Percentiles rank a stretch among this genome's conserved stretches.
Evolutionary conservation across 2,888 invertebrate species (phyloP).

Genomic region (Cynaeus angustus): DNA sequence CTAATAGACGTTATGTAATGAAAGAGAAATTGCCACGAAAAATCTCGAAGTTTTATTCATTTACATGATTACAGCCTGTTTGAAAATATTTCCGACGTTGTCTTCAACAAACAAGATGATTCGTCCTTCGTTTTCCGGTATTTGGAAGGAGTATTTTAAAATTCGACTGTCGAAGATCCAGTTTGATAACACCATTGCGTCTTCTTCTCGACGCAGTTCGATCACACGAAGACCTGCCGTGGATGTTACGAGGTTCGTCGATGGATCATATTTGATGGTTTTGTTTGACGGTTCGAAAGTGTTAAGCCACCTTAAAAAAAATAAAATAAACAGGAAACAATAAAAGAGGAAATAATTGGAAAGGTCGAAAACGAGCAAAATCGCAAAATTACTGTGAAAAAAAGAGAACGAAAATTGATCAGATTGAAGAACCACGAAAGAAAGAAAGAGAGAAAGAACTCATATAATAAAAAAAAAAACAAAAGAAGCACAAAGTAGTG

Average conservation of each 20-base stretch:
- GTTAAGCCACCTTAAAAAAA: conserved; percentile 72
- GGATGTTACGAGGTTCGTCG: conserved; percentile 74
- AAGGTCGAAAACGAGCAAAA: too few relatives aligned
- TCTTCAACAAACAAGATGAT: conserved; percentile 80
- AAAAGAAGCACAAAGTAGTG: too few relatives aligned
- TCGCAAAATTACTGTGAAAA: too few relatives aligned
- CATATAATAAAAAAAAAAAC: too few relatives aligned
- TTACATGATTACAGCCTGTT: conserved; percentile 61
- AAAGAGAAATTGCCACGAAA: conserved; percentile 19
- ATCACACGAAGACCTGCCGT: conserved; percentile 79
- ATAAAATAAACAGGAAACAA: too few relatives aligned
- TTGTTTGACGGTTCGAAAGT: conserved; percentile 57
- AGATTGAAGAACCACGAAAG: too few relatives aligned
- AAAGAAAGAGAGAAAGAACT: too few relatives aligned
- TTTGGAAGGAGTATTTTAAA: conserved; percentile 75
- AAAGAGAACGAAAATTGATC: too few relatives aligned
- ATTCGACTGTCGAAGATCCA: conserved; percentile 78
- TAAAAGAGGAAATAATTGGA: too few relatives aligned
- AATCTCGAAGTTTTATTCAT: conserved; percentile 17
- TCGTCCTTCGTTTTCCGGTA: conserved; percentile 70
- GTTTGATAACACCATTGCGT: conserved; percentile 77
- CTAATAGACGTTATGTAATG: conserved; percentile 45
- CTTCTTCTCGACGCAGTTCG: conserved; percentile 77
- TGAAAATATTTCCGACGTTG: conserved; percentile 80
- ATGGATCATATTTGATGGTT: conserved; percentile 61